Percentiles rank a stretch among this genome's conserved stretches.
phyloP scores from a whole-genome alignment of 1,140 invertebrate genomes.

The Telenomus remus region DNA sequence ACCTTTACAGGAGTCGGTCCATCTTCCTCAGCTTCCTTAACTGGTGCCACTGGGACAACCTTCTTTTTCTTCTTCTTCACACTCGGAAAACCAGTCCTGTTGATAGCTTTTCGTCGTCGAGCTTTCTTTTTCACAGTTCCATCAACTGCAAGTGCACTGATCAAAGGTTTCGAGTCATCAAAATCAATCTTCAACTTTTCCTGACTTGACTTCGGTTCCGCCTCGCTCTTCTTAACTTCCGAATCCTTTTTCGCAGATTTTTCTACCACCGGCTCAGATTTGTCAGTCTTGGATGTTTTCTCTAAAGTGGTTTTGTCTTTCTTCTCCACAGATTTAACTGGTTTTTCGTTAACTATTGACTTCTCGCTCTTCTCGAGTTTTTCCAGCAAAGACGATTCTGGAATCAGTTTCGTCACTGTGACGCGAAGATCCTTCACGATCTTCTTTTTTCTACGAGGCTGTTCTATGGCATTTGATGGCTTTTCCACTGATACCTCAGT shows the following conservation, averaged over 20 bases:
- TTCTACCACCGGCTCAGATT: no score
- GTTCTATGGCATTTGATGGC: slow-evolving; percentile 61
- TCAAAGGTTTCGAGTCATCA: slow-evolving; percentile 23
- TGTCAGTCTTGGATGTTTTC: slow-evolving; percentile 9
- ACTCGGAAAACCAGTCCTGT: slow-evolving; percentile 90
- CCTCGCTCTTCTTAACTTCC: slow-evolving; percentile 20
- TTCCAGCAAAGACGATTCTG: slow-evolving; percentile 66
- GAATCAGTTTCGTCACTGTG: slow-evolving; percentile 74
- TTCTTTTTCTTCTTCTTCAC: slow-evolving; percentile 90
- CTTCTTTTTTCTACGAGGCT: slow-evolving; percentile 75
- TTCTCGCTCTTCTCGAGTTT: slow-evolving; percentile 64
- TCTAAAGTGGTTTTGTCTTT: slow-evolving; percentile 59
- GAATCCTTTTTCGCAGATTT: slow-evolving; percentile 33
- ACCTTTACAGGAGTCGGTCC: slow-evolving; percentile 24
- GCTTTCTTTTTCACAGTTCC: slow-evolving; percentile 76
- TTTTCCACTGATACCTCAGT: slow-evolving; percentile 61
- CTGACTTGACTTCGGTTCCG: slow-evolving; percentile 5
- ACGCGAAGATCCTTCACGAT: slow-evolving; percentile 77
- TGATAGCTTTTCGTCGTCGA: slow-evolving; percentile 85
- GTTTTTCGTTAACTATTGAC: slow-evolving; percentile 55
- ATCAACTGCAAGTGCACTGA: not conserved
- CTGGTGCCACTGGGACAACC: slow-evolving; percentile 17
- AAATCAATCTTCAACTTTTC: slow-evolving; percentile 30
- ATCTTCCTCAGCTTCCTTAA: slow-evolving; percentile 44
- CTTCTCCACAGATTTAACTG: slow-evolving; percentile 57